A percentile compares a stretch with the other conserved stretches of the same genome.
These are phyloP conservation scores for Galleria mellonella DNA, from an alignment of 1,140 invertebrate species.

Conservation along the genomic window DNA sequence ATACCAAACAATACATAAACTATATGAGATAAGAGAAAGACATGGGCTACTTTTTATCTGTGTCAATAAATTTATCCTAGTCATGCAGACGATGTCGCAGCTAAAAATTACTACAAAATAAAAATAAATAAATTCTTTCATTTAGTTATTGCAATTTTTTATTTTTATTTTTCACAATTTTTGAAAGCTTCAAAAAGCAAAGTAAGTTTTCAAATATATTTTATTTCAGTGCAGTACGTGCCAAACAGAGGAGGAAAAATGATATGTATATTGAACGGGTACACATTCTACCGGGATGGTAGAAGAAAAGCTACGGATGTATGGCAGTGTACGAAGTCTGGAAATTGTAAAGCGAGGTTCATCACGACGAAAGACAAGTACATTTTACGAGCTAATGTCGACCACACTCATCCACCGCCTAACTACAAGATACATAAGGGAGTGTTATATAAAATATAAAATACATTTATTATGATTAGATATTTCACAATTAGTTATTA, in stretches of 20 bases:
- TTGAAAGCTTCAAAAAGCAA: no score
- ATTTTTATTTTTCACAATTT: no score
- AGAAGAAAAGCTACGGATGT: not conserved
- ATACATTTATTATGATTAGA: not conserved
- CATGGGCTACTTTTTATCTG: no score
- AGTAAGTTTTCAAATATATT: not conserved
- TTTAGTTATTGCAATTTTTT: no score
- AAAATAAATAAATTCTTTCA: no score
- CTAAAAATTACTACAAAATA: no score
- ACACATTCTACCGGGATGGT: conserved; percentile 14
- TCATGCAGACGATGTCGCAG: no score
- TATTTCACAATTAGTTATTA: no score
- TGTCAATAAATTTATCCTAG: no score
- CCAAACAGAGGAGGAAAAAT: not conserved
- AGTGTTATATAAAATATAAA: conserved; percentile 3
- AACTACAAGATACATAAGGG: conserved; percentile 7
- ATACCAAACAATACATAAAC: no score
- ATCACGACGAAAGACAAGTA: conserved; percentile 1
- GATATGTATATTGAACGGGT: conserved; percentile 13
- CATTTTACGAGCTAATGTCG: not conserved
- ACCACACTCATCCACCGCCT: conserved; percentile 10
- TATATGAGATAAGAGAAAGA: no score
- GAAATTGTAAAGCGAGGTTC: conserved; percentile 10
- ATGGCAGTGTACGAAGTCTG: conserved; percentile 11
- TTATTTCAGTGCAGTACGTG: not conserved